Evolutionary conservation across 2,888 invertebrate species (phyloP).

Genomic region (Sphinx pinastri): DNA sequence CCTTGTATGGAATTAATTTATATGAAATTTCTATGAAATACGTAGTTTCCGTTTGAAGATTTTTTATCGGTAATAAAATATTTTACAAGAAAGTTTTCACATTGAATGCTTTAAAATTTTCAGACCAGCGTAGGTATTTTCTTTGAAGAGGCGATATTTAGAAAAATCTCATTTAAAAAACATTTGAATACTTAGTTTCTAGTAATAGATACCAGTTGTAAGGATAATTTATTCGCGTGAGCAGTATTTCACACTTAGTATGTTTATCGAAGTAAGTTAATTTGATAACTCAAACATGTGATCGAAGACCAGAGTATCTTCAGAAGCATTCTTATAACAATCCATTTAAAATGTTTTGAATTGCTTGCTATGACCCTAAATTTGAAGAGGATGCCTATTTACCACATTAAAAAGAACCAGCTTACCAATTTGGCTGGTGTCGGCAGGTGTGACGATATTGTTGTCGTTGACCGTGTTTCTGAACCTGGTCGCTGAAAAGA

Average conservation of each 20-base stretch:
- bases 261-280: background rate
- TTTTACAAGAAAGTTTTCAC: no score
- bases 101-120: no score
- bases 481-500: conserved; percentile 98
- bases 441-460: conserved; percentile 97
- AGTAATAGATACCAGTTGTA: no score
- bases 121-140: no score
- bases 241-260: background rate
- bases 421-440: conserved; percentile 55
- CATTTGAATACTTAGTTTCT: no score
- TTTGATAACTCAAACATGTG: background rate
- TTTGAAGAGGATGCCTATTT: background rate
- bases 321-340: no score
- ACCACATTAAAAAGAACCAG: conserved; percentile 1
- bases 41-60: background rate
- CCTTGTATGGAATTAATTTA: background rate
- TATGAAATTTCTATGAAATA: background rate
- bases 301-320: no score
- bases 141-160: no score
- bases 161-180: no score
- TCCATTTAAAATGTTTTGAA: no score
- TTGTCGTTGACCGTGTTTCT: conserved; percentile 99
- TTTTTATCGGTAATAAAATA: background rate
- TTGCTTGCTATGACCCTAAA: background rate
- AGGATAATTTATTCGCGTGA: background rate